A percentile compares a stretch with the other conserved stretches of the same genome.
Evolutionary conservation across 2,797 vertebrate species (phyloP).

Genomic region (Fratercula arctica): DNA sequence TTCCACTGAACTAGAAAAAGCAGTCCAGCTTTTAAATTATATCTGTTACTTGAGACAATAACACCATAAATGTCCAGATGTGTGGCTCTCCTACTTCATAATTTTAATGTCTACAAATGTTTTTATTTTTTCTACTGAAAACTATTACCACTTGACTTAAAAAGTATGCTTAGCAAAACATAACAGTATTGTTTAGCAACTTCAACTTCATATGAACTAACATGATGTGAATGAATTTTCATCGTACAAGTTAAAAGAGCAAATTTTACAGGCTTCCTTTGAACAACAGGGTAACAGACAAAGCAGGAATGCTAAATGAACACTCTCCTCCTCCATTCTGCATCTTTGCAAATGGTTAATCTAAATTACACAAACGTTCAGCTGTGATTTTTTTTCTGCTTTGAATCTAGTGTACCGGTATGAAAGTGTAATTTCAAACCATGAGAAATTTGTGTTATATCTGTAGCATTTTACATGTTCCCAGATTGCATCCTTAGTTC

Average conservation of each 20-base stretch:
- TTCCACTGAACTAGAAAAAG: conserved; percentile 38
- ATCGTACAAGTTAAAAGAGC: neutral
- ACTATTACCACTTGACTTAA: neutral
- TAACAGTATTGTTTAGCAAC: neutral
- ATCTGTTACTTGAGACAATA: conserved; percentile 19
- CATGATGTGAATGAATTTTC: neutral
- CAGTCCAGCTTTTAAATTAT: neutral
- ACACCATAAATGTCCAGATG: neutral
- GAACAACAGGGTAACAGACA: neutral
- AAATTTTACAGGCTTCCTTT: neutral
- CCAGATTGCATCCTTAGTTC: neutral
- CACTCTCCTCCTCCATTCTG: neutral
- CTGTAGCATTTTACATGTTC: neutral
- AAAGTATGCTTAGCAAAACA: neutral
- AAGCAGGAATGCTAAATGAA: neutral
- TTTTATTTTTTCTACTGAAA: conserved; percentile 10
- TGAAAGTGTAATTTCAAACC: neutral
- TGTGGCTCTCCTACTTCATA: neutral
- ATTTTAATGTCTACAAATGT: neutral
- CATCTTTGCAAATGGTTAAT: neutral
- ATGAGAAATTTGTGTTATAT: neutral
- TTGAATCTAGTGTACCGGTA: neutral
- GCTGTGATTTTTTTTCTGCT: neutral
- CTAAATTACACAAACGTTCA: neutral
- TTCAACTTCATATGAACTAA: neutral